Evolutionary conservation across 2,113 vertebrate genomes (phyloP), one percentile per base, ranked within the genome.

Genomic region (Paraplagusia blochii): DNA sequence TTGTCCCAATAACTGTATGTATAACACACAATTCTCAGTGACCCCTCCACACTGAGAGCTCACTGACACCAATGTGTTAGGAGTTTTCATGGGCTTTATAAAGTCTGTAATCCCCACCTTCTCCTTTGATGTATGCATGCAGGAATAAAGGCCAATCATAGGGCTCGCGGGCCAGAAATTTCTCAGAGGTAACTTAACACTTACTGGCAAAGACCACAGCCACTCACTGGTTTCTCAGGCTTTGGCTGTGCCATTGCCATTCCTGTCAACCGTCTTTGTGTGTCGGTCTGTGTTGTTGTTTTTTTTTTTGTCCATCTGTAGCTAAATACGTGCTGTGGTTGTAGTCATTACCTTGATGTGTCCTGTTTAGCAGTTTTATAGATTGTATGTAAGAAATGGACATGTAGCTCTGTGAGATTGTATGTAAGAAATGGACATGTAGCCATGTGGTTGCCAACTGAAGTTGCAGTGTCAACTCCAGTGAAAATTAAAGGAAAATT

Each of bases 121-220:
- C 86, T 90, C 90, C 90, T 91, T 87, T 90, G 89, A 88, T 89
- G 86, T 90, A 91, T 90, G 90, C 90, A 91, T 91, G 90, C 90
- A 91, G 90, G 88, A 87, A 88, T 90, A 91, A 85, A 87, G 88
- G 85, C 88, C 87, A 86, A 69, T 88, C 87, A 88, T 90, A 88
- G 83, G 87, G 87, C 89, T 84, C 86, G 85, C 87, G 78, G 88
- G 85, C 83, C 89, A 87, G 88, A 89, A 73, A 82, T 88, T 87
- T 88, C 83, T 82, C 88, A 77, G 89, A 91, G 90, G 90, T 91
- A 91, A 91, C 87, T 87, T 88, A 90, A 90, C 87, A 84, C 85
- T 82, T 68, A 44, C 84, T 90, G 84, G 83, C 83, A 83, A 76
- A 81, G 72, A 83, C 75, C 85, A 86, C 85, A 85, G 85, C 82